Conservation (phyloP, 2,113 vertebrate species). For the Stictonetta naevosa region DNA sequence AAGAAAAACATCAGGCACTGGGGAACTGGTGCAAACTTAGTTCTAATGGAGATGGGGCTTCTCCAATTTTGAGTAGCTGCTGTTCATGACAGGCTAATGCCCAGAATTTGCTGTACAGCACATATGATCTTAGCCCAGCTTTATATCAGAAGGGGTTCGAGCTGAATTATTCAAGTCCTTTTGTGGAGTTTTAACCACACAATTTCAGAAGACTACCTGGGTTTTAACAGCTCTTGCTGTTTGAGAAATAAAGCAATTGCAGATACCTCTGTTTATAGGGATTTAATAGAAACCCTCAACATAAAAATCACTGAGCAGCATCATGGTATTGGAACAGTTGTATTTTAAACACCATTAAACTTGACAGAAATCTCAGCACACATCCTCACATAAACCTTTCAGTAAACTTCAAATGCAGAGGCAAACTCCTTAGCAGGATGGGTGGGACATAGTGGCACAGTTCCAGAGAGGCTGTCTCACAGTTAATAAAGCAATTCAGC, state of each 20-base stretch:
- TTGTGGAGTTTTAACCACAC: not conserved
- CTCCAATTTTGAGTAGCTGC: not conserved
- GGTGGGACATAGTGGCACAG: accelerated
- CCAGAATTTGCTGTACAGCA: not conserved
- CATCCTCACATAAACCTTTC: not conserved
- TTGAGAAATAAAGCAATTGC: not conserved
- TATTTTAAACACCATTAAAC: constrained; percentile 28
- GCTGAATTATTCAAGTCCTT: not conserved
- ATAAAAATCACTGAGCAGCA: constrained; percentile 23
- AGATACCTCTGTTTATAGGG: not conserved
- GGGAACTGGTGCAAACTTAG: not conserved
- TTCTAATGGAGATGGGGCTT: not conserved
- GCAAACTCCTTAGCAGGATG: not conserved
- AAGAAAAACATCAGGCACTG: not conserved
- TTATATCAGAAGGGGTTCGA: not conserved
- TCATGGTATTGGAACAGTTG: not conserved
- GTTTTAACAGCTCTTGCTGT: not conserved
- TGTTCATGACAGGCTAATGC: not conserved
- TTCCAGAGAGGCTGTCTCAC: not conserved
- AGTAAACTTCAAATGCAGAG: accelerated
- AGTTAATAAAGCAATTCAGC: constrained; percentile 6
- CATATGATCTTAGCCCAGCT: not conserved
- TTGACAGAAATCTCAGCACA: not conserved
- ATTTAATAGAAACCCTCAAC: not conserved
- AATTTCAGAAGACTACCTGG: not conserved